Percentiles rank a stretch among this genome's conserved stretches.
These are phyloP conservation scores for Eretmochelys imbricata DNA, from an alignment of 2,113 vertebrate species.

Conservation along the genomic window DNA sequence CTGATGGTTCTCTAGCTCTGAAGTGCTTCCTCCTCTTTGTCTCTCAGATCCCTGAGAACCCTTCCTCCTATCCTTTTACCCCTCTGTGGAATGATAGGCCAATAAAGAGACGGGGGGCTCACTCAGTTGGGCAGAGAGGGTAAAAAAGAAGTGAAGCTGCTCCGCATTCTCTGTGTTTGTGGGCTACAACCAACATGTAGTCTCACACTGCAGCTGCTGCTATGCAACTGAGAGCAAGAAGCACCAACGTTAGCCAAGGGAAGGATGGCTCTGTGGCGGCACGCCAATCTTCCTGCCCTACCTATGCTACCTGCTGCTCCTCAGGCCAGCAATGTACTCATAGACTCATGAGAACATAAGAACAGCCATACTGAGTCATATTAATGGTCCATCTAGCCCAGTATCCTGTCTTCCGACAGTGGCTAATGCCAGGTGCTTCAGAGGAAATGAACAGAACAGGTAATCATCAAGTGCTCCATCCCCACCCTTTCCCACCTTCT, in stretches of 20 bases:
- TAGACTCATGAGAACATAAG: neutral
- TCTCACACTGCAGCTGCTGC: neutral
- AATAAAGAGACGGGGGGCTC: neutral
- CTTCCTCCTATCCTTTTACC: neutral
- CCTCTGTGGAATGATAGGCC: neutral
- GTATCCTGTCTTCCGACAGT: too few relatives aligned
- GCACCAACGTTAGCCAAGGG: neutral
- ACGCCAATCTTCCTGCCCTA: neutral
- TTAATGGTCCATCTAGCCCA: too few relatives aligned
- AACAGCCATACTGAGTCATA: too few relatives aligned
- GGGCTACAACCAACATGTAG: neutral
- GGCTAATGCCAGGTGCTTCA: too few relatives aligned
- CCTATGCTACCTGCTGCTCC: neutral
- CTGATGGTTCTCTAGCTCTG: neutral
- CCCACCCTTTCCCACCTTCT: too few relatives aligned
- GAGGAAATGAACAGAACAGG: too few relatives aligned
- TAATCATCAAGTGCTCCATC: too few relatives aligned
- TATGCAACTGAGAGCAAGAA: neutral
- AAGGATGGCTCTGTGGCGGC: neutral
- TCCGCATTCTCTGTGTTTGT: neutral
- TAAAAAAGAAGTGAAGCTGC: neutral
- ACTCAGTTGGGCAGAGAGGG: neutral
- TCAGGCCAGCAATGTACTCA: neutral
- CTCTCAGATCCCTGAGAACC: neutral
- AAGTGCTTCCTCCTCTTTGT: neutral